A percentile compares a stretch with the other conserved stretches of the same genome.
Conservation (phyloP, 2,888 invertebrate genomes). For the Cyaniris semiargus region DNA sequence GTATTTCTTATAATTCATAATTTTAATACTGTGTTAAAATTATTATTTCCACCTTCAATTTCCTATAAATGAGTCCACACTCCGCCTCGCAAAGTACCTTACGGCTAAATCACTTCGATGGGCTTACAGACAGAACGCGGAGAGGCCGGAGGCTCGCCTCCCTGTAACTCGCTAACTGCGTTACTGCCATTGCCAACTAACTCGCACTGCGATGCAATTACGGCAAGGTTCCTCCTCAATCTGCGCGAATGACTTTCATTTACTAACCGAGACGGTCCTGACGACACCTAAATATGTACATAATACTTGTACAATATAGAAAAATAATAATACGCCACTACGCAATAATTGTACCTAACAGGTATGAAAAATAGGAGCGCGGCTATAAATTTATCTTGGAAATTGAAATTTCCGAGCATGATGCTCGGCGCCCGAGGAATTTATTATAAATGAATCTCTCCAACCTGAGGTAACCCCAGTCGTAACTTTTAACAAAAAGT, state of each 20-base stretch:
- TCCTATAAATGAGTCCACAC: background rate
- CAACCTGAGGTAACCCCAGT: slow-evolving; percentile 8
- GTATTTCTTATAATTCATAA: too few relatives aligned
- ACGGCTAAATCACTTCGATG: background rate
- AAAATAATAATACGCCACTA: background rate
- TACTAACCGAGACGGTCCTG: background rate
- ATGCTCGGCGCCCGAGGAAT: slow-evolving; percentile 14
- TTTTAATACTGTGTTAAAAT: background rate
- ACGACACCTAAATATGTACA: background rate
- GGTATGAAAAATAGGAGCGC: background rate
- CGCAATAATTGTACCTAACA: background rate
- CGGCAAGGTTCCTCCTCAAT: background rate
- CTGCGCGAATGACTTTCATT: background rate
- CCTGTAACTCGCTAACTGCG: slow-evolving; percentile 8
- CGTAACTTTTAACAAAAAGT: slow-evolving; percentile 24
- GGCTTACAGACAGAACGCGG: slow-evolving; percentile 1
- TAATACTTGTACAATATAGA: background rate
- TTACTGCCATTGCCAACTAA: slow-evolving; percentile 18
- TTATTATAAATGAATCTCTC: slow-evolving; percentile 23
- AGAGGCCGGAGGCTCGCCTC: slow-evolving; percentile 5
- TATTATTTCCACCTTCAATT: background rate
- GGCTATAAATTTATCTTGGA: slow-evolving; percentile 2
- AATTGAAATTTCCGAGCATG: slow-evolving; percentile 12
- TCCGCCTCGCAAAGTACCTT: background rate
- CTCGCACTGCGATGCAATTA: slow-evolving; percentile 14